Percentiles rank a stretch among this genome's conserved stretches.
phyloP scores from a whole-genome alignment of 2,113 vertebrate genomes.

The Microcebus tavaratra region DNA sequence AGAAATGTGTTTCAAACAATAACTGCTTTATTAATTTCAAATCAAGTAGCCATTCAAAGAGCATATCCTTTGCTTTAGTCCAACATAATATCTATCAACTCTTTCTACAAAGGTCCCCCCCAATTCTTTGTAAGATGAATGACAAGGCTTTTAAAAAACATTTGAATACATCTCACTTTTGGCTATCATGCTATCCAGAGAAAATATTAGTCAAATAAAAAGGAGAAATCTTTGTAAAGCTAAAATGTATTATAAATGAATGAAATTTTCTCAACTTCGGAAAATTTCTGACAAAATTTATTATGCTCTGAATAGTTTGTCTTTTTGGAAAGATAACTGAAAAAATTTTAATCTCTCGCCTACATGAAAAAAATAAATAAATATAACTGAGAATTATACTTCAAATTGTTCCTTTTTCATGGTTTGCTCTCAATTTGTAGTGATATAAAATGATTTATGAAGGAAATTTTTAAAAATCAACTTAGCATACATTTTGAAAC shows the following conservation, averaged over 20 bases:
- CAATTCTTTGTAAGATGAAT: constrained; percentile 26
- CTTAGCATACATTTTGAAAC: constrained; percentile 30
- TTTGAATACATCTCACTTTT: constrained; percentile 28
- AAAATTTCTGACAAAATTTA: constrained; percentile 16
- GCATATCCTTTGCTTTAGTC: constrained; percentile 54
- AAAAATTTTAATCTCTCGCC: neutral
- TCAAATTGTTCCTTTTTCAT: neutral
- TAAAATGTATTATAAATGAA: neutral
- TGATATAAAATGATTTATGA: constrained; percentile 19
- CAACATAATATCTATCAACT: constrained; percentile 35
- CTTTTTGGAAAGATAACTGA: constrained; percentile 1
- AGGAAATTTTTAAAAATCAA: constrained; percentile 1
- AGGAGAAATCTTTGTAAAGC: neutral
- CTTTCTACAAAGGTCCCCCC: neutral
- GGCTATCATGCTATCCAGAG: neutral
- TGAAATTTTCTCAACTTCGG: constrained; percentile 20
- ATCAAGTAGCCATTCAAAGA: constrained; percentile 56
- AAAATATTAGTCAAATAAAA: neutral
- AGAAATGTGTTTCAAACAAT: constrained; percentile 56
- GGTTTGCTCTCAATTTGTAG: neutral
- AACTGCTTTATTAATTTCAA: constrained; percentile 61
- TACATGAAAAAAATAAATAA: neutral
- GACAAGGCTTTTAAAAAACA: constrained; percentile 31
- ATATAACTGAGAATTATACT: neutral
- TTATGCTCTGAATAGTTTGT: neutral